These are phyloP conservation scores for Lipotes vexillifer DNA, from an alignment of 2,113 vertebrate species.

Conservation along the genomic window DNA sequence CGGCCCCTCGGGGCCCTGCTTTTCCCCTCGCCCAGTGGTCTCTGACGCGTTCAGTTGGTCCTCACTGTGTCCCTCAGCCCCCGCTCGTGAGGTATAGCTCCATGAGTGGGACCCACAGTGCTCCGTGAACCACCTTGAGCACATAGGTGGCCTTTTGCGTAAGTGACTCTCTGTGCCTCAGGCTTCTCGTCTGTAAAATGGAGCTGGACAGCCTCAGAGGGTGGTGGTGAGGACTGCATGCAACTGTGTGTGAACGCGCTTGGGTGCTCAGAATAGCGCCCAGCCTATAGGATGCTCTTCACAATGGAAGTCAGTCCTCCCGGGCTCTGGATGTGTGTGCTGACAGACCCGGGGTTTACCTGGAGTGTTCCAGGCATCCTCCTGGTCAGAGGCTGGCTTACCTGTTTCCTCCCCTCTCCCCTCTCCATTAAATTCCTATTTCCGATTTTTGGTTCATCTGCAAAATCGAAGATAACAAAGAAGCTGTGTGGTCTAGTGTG, in stretches of 20 bases:
- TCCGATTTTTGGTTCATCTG: slow-evolving; percentile 8
- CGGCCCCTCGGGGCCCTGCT: not conserved
- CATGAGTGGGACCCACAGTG: not conserved
- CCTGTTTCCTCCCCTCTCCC: not conserved
- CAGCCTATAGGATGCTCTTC: not conserved
- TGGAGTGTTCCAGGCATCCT: not conserved
- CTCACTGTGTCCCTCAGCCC: too few species aligned
- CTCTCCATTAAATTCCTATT: not conserved
- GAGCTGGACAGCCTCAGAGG: not conserved
- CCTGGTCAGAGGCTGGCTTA: not conserved
- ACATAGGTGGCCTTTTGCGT: not conserved
- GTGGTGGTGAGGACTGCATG: not conserved
- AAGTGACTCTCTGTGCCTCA: not conserved
- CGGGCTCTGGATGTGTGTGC: fast-evolving
- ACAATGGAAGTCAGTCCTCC: not conserved
- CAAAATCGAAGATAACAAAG: not conserved
- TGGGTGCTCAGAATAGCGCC: not conserved
- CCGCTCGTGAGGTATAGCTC: not conserved
- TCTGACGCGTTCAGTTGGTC: not conserved
- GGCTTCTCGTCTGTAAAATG: not conserved
- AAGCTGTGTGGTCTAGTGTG: not conserved
- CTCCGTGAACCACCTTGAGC: not conserved
- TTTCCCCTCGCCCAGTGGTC: not conserved
- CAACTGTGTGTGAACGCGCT: too few species aligned
- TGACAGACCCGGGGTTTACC: fast-evolving